These are phyloP conservation scores for Apis cerana DNA, from an alignment of 1,140 invertebrate species.

Conservation along the genomic window DNA sequence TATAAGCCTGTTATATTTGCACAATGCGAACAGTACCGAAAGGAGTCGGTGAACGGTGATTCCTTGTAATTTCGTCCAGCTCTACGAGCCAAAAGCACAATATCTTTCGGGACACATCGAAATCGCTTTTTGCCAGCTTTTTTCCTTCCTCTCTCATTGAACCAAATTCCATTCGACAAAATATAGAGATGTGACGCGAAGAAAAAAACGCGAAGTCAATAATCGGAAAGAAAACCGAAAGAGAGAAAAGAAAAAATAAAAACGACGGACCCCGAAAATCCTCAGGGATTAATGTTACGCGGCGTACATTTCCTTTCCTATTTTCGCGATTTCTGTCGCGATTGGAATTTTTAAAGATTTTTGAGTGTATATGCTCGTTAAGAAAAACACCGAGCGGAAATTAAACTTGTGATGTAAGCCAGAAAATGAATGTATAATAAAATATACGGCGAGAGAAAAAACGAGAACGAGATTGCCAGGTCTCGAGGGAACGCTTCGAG, in stretches of 20 bases:
- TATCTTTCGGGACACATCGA: constrained; percentile 46
- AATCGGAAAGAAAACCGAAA: background rate
- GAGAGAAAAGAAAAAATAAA: too few species aligned
- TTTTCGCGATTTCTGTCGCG: constrained; percentile 25
- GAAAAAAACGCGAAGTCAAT: background rate
- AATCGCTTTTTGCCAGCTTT: constrained; percentile 29
- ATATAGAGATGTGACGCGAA: background rate
- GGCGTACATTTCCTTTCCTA: constrained; percentile 18
- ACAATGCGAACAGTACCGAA: background rate
- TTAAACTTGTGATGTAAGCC: background rate
- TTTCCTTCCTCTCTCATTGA: constrained; percentile 8
- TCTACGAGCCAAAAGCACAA: constrained; percentile 61
- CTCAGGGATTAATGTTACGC: background rate
- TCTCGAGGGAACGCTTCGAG: constrained; percentile 31
- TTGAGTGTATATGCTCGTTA: constrained; percentile 45
- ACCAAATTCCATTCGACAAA: background rate
- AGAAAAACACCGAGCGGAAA: background rate
- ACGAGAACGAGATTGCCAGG: constrained; percentile 40
- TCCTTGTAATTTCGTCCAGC: constrained; percentile 68
- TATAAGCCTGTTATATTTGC: too few species aligned
- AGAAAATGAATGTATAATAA: background rate
- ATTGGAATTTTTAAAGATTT: constrained; percentile 65
- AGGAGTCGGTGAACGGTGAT: constrained; percentile 55
- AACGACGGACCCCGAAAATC: background rate
- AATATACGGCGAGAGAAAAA: background rate